Conservation (phyloP, 1,140 invertebrate genomes). For the Drosophila bocki region DNA sequence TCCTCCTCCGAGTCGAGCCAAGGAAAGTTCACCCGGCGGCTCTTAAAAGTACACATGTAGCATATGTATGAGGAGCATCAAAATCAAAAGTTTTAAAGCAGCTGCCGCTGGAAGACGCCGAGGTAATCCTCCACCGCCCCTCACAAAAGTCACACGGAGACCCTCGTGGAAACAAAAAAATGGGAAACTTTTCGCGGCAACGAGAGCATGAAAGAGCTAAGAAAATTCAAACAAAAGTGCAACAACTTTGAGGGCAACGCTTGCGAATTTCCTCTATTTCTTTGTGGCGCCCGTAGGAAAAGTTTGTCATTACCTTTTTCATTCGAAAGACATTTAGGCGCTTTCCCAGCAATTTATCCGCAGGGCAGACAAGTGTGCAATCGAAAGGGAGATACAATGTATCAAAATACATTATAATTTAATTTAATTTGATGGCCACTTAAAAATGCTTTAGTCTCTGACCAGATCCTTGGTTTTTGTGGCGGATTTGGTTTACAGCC, state of each 20-base stretch:
- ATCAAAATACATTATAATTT: conserved; percentile 25
- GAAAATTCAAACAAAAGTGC: conserved; percentile 78
- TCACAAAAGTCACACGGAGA: conserved; percentile 69
- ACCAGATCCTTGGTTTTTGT: conserved; percentile 1
- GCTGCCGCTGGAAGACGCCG: conserved; percentile 19
- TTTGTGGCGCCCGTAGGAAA: conserved; percentile 32
- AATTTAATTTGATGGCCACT: conserved; percentile 32
- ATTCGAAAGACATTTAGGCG: conserved; percentile 25
- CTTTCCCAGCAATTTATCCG: conserved; percentile 12
- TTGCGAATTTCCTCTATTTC: conserved; percentile 31
- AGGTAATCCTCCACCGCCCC: conserved; percentile 28
- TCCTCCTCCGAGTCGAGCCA: background rate
- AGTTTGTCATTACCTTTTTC: conserved; percentile 36
- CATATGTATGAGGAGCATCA: conserved; percentile 50
- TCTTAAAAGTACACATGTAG: conserved; percentile 62
- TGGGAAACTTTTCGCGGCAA: conserved; percentile 58
- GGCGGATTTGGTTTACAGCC: background rate
- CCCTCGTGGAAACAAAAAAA: conserved; percentile 1
- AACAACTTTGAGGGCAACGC: conserved; percentile 63
- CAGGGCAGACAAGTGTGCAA: background rate
- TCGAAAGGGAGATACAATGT: conserved; percentile 2
- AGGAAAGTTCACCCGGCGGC: conserved; percentile 57
- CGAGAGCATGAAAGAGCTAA: conserved; percentile 67
- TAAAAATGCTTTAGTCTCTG: conserved; percentile 24
- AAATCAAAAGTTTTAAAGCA: conserved; percentile 77